A percentile compares a stretch with the other conserved stretches of the same genome.
These are phyloP conservation scores for Antheraea yamamai DNA, from an alignment of 2,888 invertebrate species.

Conservation along the genomic window DNA sequence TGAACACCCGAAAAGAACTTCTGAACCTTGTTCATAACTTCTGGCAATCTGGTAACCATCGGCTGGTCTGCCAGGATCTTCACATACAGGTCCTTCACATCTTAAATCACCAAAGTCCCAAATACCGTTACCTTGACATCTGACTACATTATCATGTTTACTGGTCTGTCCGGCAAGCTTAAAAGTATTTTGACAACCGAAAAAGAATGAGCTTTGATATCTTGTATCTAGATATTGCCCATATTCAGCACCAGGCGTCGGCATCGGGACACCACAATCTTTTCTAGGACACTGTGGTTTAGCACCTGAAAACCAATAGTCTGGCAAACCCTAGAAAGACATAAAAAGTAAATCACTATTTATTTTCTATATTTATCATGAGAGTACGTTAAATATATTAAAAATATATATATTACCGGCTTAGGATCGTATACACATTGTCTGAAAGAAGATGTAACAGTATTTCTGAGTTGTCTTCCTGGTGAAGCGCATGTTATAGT, in stretches of 20 bases:
- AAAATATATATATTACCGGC: slow-evolving; percentile 74
- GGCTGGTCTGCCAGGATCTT: slow-evolving; percentile 96
- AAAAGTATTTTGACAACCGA: slow-evolving; percentile 97
- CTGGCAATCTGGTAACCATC: slow-evolving; percentile 94
- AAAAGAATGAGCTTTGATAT: slow-evolving; percentile 96
- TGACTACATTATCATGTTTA: slow-evolving; percentile 94
- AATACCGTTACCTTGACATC: slow-evolving; percentile 94
- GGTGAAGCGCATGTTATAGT: slow-evolving; percentile 90
- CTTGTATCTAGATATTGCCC: slow-evolving; percentile 93
- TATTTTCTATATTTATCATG: slow-evolving; percentile 5
- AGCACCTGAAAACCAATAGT: slow-evolving; percentile 94
- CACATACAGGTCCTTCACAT: slow-evolving; percentile 98
- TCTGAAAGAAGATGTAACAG: slow-evolving; percentile 91
- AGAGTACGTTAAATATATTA: not conserved
- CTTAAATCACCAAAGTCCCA: slow-evolving; percentile 99
- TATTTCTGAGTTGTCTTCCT: slow-evolving; percentile 90
- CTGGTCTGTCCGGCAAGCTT: slow-evolving; percentile 96
- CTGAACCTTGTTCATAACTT: slow-evolving; percentile 94
- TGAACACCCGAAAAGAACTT: slow-evolving; percentile 94
- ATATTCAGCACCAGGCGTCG: slow-evolving; percentile 96
- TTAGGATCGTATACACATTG: slow-evolving; percentile 98
- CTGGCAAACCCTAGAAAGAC: slow-evolving; percentile 86
- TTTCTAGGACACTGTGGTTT: slow-evolving; percentile 93
- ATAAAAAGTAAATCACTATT: not conserved
- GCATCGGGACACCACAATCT: slow-evolving; percentile 95